A percentile compares a stretch with the other conserved stretches of the same genome.
Evolutionary conservation across 2,797 vertebrate species (phyloP).

Genomic region (Poeciliopsis infans): DNA sequence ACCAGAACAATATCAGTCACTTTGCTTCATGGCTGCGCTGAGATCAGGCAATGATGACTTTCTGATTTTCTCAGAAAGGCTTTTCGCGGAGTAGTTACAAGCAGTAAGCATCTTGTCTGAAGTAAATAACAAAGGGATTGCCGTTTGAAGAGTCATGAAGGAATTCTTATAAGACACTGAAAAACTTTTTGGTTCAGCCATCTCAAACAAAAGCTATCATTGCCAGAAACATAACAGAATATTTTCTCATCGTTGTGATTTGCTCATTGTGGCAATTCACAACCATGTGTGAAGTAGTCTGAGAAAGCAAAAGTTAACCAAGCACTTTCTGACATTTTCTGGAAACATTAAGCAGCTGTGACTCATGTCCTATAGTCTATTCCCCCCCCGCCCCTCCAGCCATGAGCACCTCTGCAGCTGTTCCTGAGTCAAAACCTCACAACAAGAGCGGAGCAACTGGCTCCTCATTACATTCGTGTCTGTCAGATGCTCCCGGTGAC

Average conservation of each 20-base stretch:
- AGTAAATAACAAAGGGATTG: not conserved
- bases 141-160: not conserved
- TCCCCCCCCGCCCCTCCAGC: rapidly evolving
- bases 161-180: not conserved
- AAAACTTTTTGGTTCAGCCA: not conserved
- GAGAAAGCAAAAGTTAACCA: not conserved
- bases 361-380: not conserved
- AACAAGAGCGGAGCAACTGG: not conserved
- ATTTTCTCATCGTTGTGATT: not conserved
- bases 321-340: not conserved
- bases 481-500: not conserved
- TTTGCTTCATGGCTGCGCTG: not conserved
- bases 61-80: not conserved
- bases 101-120: not conserved
- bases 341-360: not conserved
- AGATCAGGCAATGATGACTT: not conserved
- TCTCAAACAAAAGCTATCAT: not conserved
- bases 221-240: not conserved
- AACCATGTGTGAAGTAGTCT: not conserved
- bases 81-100: not conserved
- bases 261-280: not conserved
- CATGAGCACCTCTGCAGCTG: not conserved
- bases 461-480: not conserved
- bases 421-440: not conserved
- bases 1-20: not conserved